Conservation (phyloP, 2,797 vertebrate genomes). For the Loris lydekkerianus region DNA sequence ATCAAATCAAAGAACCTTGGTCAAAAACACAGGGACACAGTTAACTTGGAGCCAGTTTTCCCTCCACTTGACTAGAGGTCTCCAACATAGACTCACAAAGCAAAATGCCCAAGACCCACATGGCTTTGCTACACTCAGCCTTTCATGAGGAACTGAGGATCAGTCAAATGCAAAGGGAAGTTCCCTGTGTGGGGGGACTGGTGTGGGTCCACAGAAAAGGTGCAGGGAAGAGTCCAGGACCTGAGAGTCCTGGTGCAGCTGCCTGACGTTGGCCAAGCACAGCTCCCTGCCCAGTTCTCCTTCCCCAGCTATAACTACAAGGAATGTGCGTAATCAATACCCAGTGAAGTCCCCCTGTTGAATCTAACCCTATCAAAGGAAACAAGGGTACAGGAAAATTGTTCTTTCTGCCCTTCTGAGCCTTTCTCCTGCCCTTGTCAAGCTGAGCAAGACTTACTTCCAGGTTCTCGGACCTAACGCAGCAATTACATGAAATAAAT, state of each 20-base stretch:
- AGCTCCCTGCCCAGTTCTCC: fast-evolving
- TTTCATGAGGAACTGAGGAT: background rate
- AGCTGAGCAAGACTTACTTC: background rate
- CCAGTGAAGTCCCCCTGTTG: background rate
- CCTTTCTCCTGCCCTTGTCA: background rate
- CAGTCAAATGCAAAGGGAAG: background rate
- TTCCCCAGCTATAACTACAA: background rate
- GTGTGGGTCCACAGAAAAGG: background rate
- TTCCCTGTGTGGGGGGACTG: background rate
- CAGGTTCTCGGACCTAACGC: background rate
- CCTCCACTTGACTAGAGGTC: background rate
- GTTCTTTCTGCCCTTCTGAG: background rate
- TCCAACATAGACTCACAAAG: background rate
- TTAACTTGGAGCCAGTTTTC: background rate
- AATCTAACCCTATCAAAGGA: background rate
- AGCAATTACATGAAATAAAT: background rate
- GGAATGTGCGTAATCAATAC: background rate
- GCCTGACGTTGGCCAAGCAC: fast-evolving
- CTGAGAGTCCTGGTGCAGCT: background rate
- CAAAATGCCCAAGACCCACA: background rate
- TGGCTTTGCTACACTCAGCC: fast-evolving
- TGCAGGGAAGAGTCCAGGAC: background rate
- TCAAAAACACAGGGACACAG: background rate
- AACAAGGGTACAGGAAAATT: fast-evolving
- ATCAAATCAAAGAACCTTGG: fast-evolving